A percentile compares a stretch with the other conserved stretches of the same genome.
phyloP scores from a whole-genome alignment of 2,888 invertebrate species.

The Aproaerema taeniolella region DNA sequence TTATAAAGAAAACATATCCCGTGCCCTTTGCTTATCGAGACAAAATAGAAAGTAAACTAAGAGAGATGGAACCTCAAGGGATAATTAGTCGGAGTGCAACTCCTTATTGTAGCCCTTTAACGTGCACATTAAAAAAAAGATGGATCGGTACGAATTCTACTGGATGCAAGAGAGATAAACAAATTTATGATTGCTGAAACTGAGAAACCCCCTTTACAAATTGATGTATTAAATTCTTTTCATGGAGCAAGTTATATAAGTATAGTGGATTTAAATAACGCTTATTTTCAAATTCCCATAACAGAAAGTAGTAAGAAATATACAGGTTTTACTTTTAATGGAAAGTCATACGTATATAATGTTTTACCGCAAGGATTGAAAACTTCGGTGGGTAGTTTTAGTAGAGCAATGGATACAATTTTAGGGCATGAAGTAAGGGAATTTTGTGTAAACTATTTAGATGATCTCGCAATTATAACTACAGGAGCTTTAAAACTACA shows the following conservation, averaged over 20 bases:
- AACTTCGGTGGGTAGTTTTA: conserved; percentile 24
- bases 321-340: conserved; percentile 2
- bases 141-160: no score
- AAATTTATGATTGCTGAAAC: no score
- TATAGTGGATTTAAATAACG: no score
- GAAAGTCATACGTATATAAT: conserved; percentile 18
- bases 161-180: no score
- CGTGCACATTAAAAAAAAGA: conserved; percentile 14
- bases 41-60: conserved; percentile 2
- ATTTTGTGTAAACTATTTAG: conserved; percentile 26
- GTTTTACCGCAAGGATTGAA: conserved; percentile 23
- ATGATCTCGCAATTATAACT: conserved; percentile 24
- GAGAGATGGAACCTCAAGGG: conserved; percentile 6
- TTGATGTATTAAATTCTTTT: no score
- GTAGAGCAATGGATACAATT: conserved; percentile 26
- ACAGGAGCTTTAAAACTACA: conserved; percentile 17
- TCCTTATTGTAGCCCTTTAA: conserved; percentile 23
- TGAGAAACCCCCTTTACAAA: no score
- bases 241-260: no score
- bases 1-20: conserved; percentile 7
- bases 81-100: conserved; percentile 18
- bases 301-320: no score
- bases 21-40: conserved; percentile 8
- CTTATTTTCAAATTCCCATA: no score
- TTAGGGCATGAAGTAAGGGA: conserved; percentile 22